Percentiles rank a stretch among this genome's conserved stretches.
phyloP scores from a whole-genome alignment of 2,888 invertebrate genomes.

The Apotomis betuletana region DNA sequence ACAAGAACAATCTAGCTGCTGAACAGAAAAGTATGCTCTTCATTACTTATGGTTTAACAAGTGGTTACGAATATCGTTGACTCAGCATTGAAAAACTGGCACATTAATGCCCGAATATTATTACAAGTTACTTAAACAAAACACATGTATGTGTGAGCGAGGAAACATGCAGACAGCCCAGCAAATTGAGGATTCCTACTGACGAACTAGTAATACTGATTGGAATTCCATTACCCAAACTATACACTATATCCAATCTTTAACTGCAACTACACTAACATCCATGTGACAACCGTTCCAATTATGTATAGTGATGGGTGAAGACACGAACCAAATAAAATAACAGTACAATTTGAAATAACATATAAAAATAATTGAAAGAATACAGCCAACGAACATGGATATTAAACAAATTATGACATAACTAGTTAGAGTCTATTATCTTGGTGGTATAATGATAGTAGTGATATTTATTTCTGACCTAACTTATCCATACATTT shows the following conservation, averaged over 20 bases:
- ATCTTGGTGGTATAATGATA: no score
- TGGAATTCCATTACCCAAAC: background rate
- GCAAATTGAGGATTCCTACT: background rate
- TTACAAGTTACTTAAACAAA: background rate
- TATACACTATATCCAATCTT: background rate
- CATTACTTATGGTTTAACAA: background rate
- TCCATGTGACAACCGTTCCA: background rate
- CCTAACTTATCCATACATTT: no score
- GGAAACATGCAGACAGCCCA: constrained; percentile 24
- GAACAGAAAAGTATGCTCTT: background rate
- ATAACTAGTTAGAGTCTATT: no score
- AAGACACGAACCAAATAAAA: background rate
- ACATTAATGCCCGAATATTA: background rate
- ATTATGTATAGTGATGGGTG: background rate
- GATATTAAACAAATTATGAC: background rate
- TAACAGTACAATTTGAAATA: background rate
- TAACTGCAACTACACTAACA: background rate
- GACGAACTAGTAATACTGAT: background rate
- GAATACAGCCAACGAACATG: background rate
- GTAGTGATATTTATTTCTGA: no score
- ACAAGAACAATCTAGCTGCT: background rate
- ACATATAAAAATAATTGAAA: background rate
- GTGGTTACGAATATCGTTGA: background rate
- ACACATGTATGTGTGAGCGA: background rate
- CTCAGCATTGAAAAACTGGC: background rate